Conservation (phyloP, 2,797 vertebrate species). For the Danio albolineatus region DNA sequence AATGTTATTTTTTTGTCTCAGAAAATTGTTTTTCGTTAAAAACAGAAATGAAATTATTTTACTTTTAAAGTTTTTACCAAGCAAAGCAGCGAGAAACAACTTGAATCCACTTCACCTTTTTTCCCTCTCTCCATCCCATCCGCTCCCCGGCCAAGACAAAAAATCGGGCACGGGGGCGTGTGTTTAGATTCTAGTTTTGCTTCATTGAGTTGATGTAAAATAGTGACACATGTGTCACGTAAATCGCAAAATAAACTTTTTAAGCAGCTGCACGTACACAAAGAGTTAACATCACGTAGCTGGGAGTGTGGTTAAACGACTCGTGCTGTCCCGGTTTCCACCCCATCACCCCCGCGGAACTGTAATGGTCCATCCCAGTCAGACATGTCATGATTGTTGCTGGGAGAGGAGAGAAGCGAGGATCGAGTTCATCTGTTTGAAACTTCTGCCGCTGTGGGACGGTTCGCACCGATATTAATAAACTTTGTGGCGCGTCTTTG, state of each 20-base stretch:
- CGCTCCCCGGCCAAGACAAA: constrained; percentile 23
- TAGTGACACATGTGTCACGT: background rate
- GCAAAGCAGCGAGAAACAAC: background rate
- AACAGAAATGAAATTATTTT: background rate
- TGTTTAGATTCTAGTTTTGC: background rate
- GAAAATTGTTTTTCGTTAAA: background rate
- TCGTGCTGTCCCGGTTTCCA: constrained; percentile 49
- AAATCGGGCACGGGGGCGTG: constrained; percentile 6
- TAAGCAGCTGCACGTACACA: background rate
- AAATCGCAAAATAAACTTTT: fast-evolving
- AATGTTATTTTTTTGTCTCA: background rate
- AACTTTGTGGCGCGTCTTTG: background rate
- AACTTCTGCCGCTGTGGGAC: constrained; percentile 32
- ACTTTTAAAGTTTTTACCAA: background rate
- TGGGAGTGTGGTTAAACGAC: background rate
- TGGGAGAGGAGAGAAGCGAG: constrained; percentile 63
- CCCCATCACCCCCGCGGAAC: constrained; percentile 53
- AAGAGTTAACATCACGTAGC: background rate
- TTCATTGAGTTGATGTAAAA: background rate
- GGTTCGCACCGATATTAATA: background rate
- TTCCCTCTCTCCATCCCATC: constrained; percentile 47
- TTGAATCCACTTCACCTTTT: constrained; percentile 21
- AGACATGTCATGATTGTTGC: constrained; percentile 79
- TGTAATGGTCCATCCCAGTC: constrained; percentile 74
- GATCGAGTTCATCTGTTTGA: constrained; percentile 37